These are phyloP conservation scores for Aphelocoma coerulescens DNA, from an alignment of 2,113 vertebrate species.

Conservation along the genomic window DNA sequence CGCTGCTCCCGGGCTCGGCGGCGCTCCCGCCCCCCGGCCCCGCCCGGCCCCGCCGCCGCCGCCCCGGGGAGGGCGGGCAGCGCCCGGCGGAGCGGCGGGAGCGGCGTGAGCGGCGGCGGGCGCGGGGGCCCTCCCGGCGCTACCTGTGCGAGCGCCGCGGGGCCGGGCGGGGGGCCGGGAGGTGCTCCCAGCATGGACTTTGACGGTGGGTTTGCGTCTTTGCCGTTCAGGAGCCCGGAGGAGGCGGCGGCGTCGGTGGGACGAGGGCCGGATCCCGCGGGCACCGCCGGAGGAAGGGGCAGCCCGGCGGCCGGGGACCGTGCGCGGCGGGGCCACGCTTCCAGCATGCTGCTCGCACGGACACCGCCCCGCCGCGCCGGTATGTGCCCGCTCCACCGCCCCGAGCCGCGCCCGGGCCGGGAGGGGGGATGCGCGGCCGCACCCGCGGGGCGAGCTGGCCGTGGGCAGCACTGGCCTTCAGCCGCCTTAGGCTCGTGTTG, in stretches of 20 bases:
- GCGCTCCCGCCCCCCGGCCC: no score
- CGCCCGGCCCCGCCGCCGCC: no score
- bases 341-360: not conserved
- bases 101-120: not conserved
- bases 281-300: not conserved
- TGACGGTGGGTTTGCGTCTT: not conserved
- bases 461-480: not conserved
- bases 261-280: not conserved
- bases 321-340: not conserved
- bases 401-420: not conserved
- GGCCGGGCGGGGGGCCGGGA: not conserved
- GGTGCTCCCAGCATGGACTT: not conserved
- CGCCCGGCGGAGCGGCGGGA: no score
- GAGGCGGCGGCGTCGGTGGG: not conserved
- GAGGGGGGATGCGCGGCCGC: not conserved
- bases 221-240: not conserved
- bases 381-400: not conserved
- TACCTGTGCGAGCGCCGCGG: not conserved
- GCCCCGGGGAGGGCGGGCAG: no score
- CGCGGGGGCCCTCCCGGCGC: not conserved
- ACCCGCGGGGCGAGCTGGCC: not conserved
- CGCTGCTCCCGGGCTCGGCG: no score
- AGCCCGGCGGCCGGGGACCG: not conserved
- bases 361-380: not conserved
- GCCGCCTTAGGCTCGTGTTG: rapidly evolving